These are phyloP conservation scores for Oophaga sylvatica DNA, from an alignment of 2,797 vertebrate species.

Conservation along the genomic window DNA sequence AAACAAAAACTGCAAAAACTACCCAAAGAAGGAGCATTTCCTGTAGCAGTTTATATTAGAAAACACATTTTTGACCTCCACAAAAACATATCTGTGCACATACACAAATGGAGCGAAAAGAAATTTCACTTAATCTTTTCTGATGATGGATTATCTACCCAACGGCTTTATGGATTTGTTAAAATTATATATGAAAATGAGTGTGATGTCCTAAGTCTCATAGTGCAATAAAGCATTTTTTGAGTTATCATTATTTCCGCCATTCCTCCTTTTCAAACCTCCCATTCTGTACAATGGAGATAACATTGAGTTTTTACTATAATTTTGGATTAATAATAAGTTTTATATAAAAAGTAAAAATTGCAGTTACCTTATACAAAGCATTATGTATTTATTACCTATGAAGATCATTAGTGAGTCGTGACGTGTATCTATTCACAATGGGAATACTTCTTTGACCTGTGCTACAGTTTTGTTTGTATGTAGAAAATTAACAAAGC, in stretches of 20 bases:
- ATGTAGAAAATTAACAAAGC: background rate
- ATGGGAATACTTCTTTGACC: background rate
- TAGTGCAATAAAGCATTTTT: background rate
- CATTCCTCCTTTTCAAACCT: background rate
- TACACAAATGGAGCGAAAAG: too few relatives aligned
- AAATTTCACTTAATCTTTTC: background rate
- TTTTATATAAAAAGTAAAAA: background rate
- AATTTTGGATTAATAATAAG: background rate
- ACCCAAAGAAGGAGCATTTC: too few relatives aligned
- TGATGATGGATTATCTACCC: background rate
- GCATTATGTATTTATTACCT: background rate
- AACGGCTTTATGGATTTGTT: background rate
- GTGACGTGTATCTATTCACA: background rate
- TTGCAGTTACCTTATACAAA: background rate
- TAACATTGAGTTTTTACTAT: background rate
- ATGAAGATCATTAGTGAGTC: background rate
- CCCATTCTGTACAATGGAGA: background rate
- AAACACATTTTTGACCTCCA: too few relatives aligned
- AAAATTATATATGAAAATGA: background rate
- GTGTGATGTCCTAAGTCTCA: background rate
- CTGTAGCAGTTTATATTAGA: too few relatives aligned
- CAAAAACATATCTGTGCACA: too few relatives aligned
- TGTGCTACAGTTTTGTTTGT: background rate
- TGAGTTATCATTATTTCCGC: background rate
- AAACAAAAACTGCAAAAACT: too few relatives aligned